Evolutionary conservation across 2,888 invertebrate genomes (phyloP), one percentile per base, ranked within the genome.

Genomic region (Orthonychiurus folsomi): DNA sequence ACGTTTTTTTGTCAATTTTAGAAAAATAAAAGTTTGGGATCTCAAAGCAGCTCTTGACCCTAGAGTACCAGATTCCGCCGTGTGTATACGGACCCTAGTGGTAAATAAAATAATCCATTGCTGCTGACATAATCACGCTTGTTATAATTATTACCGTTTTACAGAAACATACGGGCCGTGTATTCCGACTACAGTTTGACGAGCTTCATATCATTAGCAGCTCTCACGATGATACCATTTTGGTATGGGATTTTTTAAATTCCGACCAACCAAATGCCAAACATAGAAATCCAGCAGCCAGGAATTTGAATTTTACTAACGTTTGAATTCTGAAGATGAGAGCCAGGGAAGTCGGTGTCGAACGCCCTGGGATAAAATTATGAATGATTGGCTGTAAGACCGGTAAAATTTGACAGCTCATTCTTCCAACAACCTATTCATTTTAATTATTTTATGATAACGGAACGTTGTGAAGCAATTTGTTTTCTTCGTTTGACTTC

Each of bases 121-220:
- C 15, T 47, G 48, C 12, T 47, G n/a, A 47, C 48, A 12, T 47
- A n/a, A 12, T 47, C 12, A 47, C 12, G n/a, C 15, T 47, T 15
- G 12, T 12, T 12, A 47, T 37, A 37, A 37, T 37, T 37, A 5
- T 37, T 37, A 9, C 15, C 15, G 15, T 37, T 37, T 37, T 37
- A 68, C 82, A 96, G 94, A 95, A 99, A 81, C 99, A 99, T 81
- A 94, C 96, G 69, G 99, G 99, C 59, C 88, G 99, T 70, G 99
- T 99, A 74, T 99, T 97, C 82, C 86, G 99, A 75, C 84, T 99
- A 69, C 99, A 99, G 80, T 99, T 99, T 81, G 99, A 99, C 82
- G 97, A 99, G 83, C 99, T 99, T 82, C 97, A 99, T 82, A 99
- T 99, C 73, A 97, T 99, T 60, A 94, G 93, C 77, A 93, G 93